Evolutionary conservation across 2,888 invertebrate genomes (phyloP).

Genomic region (Limenitis camilla): DNA sequence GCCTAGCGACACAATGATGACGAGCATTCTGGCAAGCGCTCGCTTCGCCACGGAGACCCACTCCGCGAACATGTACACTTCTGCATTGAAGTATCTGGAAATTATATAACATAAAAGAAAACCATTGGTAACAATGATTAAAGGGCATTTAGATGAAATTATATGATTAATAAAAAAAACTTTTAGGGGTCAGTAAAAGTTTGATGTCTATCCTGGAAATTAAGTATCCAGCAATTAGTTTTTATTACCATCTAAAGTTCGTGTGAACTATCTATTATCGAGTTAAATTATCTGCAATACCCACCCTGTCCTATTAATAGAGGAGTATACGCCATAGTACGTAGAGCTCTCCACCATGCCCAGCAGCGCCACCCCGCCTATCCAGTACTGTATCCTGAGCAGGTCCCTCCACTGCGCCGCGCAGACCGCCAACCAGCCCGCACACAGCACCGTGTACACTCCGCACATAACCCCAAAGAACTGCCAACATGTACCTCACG

Average conservation of each 20-base stretch:
- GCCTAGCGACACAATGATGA: slow-evolving; percentile 94
- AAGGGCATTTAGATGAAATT: background rate
- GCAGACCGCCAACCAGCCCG: slow-evolving; percentile 88
- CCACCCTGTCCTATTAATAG: slow-evolving; percentile 56
- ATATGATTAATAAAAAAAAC: background rate
- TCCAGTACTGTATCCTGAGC: slow-evolving; percentile 95
- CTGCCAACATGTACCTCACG: slow-evolving; percentile 44
- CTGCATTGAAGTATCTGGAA: slow-evolving; percentile 53
- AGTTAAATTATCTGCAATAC: slow-evolving; percentile 13
- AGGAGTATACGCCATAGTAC: slow-evolving; percentile 88
- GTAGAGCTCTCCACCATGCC: slow-evolving; percentile 92
- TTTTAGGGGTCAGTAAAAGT: too few relatives aligned
- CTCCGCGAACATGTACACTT: slow-evolving; percentile 88
- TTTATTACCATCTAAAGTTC: too few relatives aligned
- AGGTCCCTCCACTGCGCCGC: slow-evolving; percentile 93
- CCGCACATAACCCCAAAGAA: slow-evolving; percentile 94
- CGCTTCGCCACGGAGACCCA: slow-evolving; percentile 93
- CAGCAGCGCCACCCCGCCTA: slow-evolving; percentile 90
- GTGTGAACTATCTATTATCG: too few relatives aligned
- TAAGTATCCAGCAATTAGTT: too few relatives aligned
- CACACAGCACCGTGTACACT: slow-evolving; percentile 87
- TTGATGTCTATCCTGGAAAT: too few relatives aligned
- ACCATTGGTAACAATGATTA: background rate
- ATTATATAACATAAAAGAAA: background rate
- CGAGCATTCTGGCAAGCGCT: slow-evolving; percentile 92